These are phyloP conservation scores for Patella vulgata DNA, from an alignment of 1,140 invertebrate genomes.

Conservation along the genomic window DNA sequence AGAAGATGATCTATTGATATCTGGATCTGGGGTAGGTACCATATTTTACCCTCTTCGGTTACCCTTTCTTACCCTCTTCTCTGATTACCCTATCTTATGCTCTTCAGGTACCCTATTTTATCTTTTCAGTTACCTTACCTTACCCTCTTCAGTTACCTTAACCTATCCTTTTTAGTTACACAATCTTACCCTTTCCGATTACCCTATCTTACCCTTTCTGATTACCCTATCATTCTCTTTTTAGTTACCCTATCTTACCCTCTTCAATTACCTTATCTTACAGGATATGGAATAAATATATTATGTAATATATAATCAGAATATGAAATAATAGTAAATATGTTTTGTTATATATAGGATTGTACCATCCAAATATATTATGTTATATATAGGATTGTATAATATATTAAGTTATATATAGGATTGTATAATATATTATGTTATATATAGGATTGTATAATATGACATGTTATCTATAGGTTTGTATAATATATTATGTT, in stretches of 20 bases:
- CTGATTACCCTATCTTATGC: background rate
- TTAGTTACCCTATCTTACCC: background rate
- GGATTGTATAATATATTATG: too few species aligned
- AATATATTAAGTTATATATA: too few species aligned
- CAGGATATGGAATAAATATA: too few species aligned
- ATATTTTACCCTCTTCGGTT: background rate
- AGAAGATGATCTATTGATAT: slow-evolving; percentile 68
- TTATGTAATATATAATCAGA: too few species aligned
- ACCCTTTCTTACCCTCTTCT: background rate
- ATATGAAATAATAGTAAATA: too few species aligned
- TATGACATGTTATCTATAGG: too few species aligned
- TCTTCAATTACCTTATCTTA: background rate
- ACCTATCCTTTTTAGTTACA: background rate
- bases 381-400: too few species aligned
- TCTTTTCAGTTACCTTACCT: background rate
- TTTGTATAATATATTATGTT: too few species aligned
- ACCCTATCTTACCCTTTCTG: background rate
- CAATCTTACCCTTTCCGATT: background rate
- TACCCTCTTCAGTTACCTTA: background rate
- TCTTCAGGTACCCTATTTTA: background rate
- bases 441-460: too few species aligned
- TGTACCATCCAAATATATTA: too few species aligned
- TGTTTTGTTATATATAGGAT: too few species aligned
- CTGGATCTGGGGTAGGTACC: slow-evolving; percentile 74
- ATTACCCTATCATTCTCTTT: background rate